phyloP scores from a whole-genome alignment of 2,113 vertebrate species.

The Spilogale gracilis region DNA sequence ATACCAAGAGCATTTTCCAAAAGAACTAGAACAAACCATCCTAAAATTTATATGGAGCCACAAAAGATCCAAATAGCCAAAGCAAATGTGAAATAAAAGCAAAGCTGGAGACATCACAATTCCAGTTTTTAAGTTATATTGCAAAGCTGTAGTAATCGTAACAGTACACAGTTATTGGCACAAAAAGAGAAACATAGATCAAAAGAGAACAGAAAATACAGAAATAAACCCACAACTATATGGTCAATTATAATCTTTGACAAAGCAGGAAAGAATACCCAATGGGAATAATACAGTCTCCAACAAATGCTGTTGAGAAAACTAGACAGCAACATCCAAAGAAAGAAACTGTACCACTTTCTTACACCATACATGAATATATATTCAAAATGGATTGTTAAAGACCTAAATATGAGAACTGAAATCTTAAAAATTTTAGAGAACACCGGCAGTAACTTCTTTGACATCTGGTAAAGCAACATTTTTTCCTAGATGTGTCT shows the following conservation, averaged over 20 bases:
- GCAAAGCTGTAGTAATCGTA: neutral
- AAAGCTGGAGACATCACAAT: neutral
- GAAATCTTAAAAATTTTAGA: neutral
- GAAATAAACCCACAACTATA: neutral
- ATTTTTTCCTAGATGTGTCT: neutral
- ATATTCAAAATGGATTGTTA: neutral
- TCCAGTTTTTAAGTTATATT: neutral
- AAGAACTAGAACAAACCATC: neutral
- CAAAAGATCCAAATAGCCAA: neutral
- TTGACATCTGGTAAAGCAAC: neutral
- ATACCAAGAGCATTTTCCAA: neutral
- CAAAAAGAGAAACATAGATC: neutral
- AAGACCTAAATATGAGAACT: neutral
- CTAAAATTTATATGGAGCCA: neutral
- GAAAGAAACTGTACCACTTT: neutral
- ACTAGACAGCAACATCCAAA: neutral
- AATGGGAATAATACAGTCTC: neutral
- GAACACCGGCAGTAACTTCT: neutral
- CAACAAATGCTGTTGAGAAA: neutral
- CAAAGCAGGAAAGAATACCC: neutral
- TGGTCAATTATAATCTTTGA: neutral
- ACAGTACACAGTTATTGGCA: neutral
- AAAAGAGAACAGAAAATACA: neutral
- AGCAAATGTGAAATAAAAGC: neutral
- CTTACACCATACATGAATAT: neutral